Evolutionary conservation across 2,113 vertebrate species (phyloP), one percentile per base, ranked within the genome.

Genomic region (Paraplagusia blochii): DNA sequence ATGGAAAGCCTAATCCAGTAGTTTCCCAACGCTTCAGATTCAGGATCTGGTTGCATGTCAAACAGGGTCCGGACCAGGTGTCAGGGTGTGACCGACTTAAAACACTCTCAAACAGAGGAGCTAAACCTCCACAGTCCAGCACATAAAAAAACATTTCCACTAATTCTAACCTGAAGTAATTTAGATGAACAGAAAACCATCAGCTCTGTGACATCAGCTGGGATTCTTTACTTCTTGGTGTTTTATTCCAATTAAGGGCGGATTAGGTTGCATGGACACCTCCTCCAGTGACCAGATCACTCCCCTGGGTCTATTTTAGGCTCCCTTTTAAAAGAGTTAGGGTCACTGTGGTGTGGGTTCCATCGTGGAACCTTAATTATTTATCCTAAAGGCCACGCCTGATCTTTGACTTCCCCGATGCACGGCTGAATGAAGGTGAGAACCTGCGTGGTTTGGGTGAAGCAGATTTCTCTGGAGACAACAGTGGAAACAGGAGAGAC

Each of bases 331-430:
- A 29, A 29, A 29, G 72, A 19, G 6, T 46, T 53, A 69, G 66
- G 69, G 67, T 81, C 73, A 29, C 52, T 81, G 62, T 59, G 82
- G 85, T 87, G 67, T 85, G 57, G 67, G 82, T 88, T 89, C 73
- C 79, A 55, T 66, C 69, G 63, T n/a, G 38, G 62, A 61, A 19
- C 44, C 67, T 88, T 72, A 86, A 89, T 87, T 79, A 89, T 87
- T 89, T 79, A 90, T 44, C 43, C 16, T n/a, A 29, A 40, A n/a
- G 54, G 55, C 78, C 74, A 60, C 76, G 82, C 77, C 76, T 75
- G 60, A 84, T 72, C 70, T 74, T 79, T 60, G 53, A 70, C 60
- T 51, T 80, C 52, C 52, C 66, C 46, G 52, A 72, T 73, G 58
- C 40, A 64, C 63, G 46, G 48, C 54, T 56, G 61, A 67, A 40